Evolutionary conservation across 1,140 invertebrate genomes (phyloP), one percentile per base, ranked within the genome.

Genomic region (Drosophila ironensis): DNA sequence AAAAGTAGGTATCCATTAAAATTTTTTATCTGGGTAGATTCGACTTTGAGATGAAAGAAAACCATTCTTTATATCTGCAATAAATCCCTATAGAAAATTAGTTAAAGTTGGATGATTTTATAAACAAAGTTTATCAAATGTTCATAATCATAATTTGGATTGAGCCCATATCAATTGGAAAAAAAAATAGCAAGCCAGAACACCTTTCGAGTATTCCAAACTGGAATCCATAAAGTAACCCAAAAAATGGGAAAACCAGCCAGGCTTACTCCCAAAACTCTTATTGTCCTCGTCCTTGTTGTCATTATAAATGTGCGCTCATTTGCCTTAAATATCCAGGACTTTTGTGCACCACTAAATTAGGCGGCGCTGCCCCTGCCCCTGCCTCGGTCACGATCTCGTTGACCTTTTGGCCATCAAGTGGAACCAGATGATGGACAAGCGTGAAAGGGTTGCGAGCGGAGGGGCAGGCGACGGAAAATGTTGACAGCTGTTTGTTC

Each of bases 241-340:
- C 40, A 8, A 54, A 41, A 64, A 72, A 45, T 35, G 30, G 46
- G 37, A 40, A 45, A 71, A 52, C 60, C 63, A 77, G 17, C 38
- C 28, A 44, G 35, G 38, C 54, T 14, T 53, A 37, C 45, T 51
- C 38, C 56, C 38, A 47, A 50, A 38, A 27, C 57, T 72, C 46
- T 33, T 35, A 9, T 30, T 50, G 47, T 53, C 56, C 30, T 70
- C 50, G 66, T 60, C 63, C 69, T 82, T 73, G 73, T 84, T 84
- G 74, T 80, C 80, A 80, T 84, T 84, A 84, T 84, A 72, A 84
- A 84, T 84, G 80, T 84, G 74, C 74, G 66, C 80, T 84, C 81
- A 84, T 84, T 84, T 84, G 80, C 74, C 69, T 84, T 84, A 82
- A 82, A 84, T 84, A 84, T 73, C 63, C 69, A 64, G 51, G 69